Evolutionary conservation across 2,113 vertebrate species (phyloP), one percentile per base, ranked within the genome.

Genomic region (Bagarius yarrelli): DNA sequence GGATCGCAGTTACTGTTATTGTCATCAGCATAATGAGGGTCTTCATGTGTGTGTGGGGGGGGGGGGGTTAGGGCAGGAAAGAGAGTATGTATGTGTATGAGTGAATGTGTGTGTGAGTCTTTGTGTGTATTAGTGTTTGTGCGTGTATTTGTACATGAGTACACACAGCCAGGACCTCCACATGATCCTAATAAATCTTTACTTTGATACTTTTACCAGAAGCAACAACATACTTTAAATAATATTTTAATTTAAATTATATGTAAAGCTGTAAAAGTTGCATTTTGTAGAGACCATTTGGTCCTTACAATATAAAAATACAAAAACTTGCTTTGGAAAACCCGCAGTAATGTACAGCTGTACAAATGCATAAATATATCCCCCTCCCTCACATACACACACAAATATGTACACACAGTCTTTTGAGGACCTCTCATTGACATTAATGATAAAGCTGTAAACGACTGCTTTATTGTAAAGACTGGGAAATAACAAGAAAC

Each of bases 1-100:
- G 36, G 32, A 79, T 73, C 73, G 32, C 66, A 23, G 30, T 23
- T 19, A 69, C 36, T 69, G 15, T 47, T 25, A 69, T 69, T 69
- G n/a, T 44, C 23, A 25, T 44, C 36, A 15, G 8, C 66, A 44
- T 14, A 40, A 13, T 21, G 25, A 64, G 61, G 19, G 19, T 67
- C 4, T 12, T 34, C 27, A 25, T 11, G 16, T 47, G 23, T 47
- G 19, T 50, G 66, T 47, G 66, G 25, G 66, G 34, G 30, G 34
- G 36, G 53, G 34, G n/a, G 18, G 50, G 34, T 60, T 3, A 34
- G 36, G 30, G 50, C 40, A 30, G 23, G 27, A 63, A 30, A 50
- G 16, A 34, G 18, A 16, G 44, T 40, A 4, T 19, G 53, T 55
- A 2, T 61, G 59, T 15, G 59, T 30, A 14, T 30, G 21, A 30